phyloP scores from a whole-genome alignment of 2,888 invertebrate genomes.

The Polydrusus pterygomalis region DNA sequence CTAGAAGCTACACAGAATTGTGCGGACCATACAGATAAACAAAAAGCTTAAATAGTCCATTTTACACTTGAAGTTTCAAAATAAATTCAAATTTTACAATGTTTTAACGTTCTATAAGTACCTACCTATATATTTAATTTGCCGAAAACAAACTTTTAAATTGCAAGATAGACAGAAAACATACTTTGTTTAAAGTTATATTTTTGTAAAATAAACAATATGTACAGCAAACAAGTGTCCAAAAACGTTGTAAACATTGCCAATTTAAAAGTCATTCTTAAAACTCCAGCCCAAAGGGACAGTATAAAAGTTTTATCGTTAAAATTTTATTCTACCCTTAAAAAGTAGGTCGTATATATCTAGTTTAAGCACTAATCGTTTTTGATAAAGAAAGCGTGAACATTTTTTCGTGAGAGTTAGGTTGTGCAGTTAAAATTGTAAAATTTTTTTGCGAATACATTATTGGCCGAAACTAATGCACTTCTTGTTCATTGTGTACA shows the following conservation, averaged over 20 bases:
- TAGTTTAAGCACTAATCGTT: conserved; percentile 50
- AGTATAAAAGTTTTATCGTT: conserved; percentile 25
- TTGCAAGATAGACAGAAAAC: too few relatives aligned
- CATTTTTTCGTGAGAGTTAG: conserved; percentile 21
- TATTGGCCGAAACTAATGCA: conserved; percentile 3
- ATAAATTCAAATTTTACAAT: not conserved
- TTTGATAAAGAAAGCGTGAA: conserved; percentile 36
- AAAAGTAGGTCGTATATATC: conserved; percentile 28
- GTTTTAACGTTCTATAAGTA: not conserved
- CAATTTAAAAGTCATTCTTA: not conserved
- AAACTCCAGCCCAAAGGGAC: conserved; percentile 10
- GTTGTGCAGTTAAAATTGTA: conserved; percentile 40
- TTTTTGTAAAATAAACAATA: not conserved
- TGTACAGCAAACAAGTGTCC: not conserved
- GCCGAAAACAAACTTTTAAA: too few relatives aligned
- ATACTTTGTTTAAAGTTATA: too few relatives aligned
- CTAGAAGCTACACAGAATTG: conserved; percentile 70
- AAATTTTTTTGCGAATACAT: conserved; percentile 26
- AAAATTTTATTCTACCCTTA: conserved; percentile 36
- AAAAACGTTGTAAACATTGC: not conserved
- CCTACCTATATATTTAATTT: too few relatives aligned
- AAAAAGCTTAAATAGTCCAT: conserved; percentile 33
- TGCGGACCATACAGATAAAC: conserved; percentile 61
- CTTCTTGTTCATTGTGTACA: too few relatives aligned
- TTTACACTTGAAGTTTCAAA: not conserved